These are phyloP conservation scores for Nipponia nippon DNA, from an alignment of 2,113 vertebrate species.

Conservation along the genomic window DNA sequence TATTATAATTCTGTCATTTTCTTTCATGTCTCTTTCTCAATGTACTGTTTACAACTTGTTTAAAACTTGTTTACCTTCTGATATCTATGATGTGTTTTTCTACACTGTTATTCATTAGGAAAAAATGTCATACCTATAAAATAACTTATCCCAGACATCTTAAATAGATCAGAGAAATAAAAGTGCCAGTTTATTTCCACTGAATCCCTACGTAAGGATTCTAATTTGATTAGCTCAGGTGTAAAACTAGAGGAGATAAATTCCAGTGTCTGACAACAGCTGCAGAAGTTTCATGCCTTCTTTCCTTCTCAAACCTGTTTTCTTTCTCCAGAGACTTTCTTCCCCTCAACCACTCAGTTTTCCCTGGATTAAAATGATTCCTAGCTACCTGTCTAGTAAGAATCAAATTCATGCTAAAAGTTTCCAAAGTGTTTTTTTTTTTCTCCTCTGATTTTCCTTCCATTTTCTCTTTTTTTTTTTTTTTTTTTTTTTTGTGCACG, in stretches of 20 bases:
- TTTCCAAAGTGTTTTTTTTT: background rate
- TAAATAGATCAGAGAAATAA: background rate
- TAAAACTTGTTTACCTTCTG: background rate
- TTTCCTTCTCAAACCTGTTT: background rate
- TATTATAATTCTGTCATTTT: background rate
- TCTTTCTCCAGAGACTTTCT: background rate
- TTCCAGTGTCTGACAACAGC: background rate
- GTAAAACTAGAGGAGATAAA: background rate
- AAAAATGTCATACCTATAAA: background rate
- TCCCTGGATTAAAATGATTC: background rate
- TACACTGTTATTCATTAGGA: background rate
- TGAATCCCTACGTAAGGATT: background rate
- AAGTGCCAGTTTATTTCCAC: background rate
- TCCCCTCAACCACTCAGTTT: background rate
- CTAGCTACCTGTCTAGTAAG: background rate
- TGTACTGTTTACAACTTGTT: background rate
- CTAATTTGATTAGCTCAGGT: background rate
- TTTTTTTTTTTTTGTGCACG: background rate
- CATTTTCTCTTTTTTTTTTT: background rate
- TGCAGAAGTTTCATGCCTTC: background rate
- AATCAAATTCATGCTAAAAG: background rate
- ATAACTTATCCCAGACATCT: background rate
- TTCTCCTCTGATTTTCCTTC: background rate
- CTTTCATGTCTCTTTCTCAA: background rate
- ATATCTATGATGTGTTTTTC: background rate